These are phyloP conservation scores for Baronia brevicornis DNA, from an alignment of 2,888 invertebrate genomes.

Conservation along the genomic window DNA sequence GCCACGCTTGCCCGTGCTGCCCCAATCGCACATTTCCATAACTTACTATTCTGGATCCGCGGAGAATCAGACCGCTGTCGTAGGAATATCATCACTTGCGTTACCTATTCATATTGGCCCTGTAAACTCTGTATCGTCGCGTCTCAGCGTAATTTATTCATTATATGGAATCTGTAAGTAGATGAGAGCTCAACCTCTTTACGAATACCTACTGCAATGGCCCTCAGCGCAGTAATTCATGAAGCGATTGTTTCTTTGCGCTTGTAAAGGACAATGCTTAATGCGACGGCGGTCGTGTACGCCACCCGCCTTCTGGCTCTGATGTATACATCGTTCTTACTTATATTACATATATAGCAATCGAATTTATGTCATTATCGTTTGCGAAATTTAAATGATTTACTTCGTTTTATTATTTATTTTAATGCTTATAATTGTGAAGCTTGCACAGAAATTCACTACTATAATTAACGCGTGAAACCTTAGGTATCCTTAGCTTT, in stretches of 20 bases:
- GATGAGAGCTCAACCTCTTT: conserved; percentile 18
- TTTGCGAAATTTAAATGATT: too few relatives aligned
- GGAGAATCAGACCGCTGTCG: conserved; percentile 64
- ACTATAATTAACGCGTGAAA: too few relatives aligned
- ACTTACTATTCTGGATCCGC: conserved; percentile 73
- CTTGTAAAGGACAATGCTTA: conserved; percentile 28
- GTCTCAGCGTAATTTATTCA: conserved; percentile 49
- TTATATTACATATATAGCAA: too few relatives aligned
- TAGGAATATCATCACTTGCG: conserved; percentile 61
- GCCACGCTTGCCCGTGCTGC: conserved; percentile 70
- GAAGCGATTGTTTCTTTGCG: conserved; percentile 33
- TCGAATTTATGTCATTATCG: too few relatives aligned
- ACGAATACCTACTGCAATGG: conserved; percentile 18
- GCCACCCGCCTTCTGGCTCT: conserved; percentile 7
- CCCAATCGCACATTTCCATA: conserved; percentile 75
- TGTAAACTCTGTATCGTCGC: conserved; percentile 47
- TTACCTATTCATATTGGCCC: conserved; percentile 48
- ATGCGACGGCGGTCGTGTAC: conserved; percentile 24
- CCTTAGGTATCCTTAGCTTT: too few relatives aligned
- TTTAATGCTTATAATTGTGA: too few relatives aligned
- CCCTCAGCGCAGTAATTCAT: conserved; percentile 32
- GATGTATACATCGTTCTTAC: conserved; percentile 11
- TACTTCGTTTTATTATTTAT: too few relatives aligned
- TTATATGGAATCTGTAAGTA: conserved; percentile 40
- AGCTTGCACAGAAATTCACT: too few relatives aligned